These are phyloP conservation scores for Mesembrinibis cayennensis DNA, from an alignment of 2,113 vertebrate genomes.

Conservation along the genomic window DNA sequence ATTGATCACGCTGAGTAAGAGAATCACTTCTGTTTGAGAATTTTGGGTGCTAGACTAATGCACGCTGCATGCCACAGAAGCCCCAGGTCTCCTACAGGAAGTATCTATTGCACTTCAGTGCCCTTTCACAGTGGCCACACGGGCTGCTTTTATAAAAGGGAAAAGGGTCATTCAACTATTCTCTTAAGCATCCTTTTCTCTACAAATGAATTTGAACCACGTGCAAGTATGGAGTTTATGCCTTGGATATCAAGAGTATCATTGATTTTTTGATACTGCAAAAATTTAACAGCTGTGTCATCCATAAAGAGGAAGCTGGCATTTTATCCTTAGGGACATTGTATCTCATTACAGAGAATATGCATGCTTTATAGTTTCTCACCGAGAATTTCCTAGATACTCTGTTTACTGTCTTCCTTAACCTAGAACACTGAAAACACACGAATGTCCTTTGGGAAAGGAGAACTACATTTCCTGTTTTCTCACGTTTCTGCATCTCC, in stretches of 20 bases:
- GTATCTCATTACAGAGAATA: neutral
- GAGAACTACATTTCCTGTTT: neutral
- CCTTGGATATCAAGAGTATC: neutral
- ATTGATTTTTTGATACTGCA: neutral
- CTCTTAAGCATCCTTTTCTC: neutral
- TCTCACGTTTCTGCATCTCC: neutral
- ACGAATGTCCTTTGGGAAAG: neutral
- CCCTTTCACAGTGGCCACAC: neutral
- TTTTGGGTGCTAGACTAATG: neutral
- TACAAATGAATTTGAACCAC: neutral
- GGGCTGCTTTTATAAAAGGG: neutral
- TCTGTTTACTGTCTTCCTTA: neutral
- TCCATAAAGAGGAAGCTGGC: neutral
- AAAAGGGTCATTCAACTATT: neutral
- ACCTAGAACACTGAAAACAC: neutral
- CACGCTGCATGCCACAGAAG: neutral
- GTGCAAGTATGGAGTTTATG: neutral
- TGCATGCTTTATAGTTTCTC: neutral
- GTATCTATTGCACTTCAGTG: neutral
- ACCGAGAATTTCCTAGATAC: neutral
- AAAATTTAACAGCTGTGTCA: neutral
- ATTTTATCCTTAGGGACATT: neutral
- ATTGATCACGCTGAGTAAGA: neutral
- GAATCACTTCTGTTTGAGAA: neutral
- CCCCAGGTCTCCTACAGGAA: neutral